phyloP scores from a whole-genome alignment of 2,888 invertebrate genomes.

The Fissipunctia ypsillon region DNA sequence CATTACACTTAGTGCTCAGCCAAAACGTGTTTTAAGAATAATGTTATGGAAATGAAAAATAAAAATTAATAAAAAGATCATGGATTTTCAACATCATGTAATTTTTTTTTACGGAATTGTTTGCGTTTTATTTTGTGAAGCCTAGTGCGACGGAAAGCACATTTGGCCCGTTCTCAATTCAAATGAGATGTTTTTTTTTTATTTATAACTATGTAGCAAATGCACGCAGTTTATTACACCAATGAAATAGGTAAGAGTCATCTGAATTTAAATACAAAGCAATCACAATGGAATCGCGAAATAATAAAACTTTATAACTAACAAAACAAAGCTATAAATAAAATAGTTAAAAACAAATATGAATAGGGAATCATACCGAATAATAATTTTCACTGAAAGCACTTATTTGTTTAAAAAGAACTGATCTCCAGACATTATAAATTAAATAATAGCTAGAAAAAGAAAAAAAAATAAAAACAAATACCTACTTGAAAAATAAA shows the following conservation, averaged over 20 bases:
- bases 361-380: too few species aligned
- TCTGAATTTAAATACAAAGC: constrained; percentile 7
- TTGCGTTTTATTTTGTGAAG: neutral
- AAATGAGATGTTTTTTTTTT: neutral
- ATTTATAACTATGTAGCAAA: neutral
- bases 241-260: constrained; percentile 20
- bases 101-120: too few species aligned
- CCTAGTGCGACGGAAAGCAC: neutral
- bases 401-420: neutral
- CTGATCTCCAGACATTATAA: too few species aligned
- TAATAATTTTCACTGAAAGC: neutral
- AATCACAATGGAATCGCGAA: constrained; percentile 19
- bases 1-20: neutral
- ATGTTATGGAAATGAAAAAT: neutral
- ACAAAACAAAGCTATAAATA: constrained; percentile 1
- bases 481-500: neutral
- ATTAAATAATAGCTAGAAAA: too few species aligned
- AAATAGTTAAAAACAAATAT: neutral
- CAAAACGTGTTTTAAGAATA: neutral
- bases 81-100: neutral
- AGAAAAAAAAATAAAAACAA: neutral
- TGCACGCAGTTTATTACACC: constrained; percentile 4
- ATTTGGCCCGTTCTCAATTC: neutral
- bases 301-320: constrained; percentile 7
- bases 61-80: neutral